These are phyloP conservation scores for Menura novaehollandiae DNA, from an alignment of 2,113 vertebrate genomes.

Conservation along the genomic window DNA sequence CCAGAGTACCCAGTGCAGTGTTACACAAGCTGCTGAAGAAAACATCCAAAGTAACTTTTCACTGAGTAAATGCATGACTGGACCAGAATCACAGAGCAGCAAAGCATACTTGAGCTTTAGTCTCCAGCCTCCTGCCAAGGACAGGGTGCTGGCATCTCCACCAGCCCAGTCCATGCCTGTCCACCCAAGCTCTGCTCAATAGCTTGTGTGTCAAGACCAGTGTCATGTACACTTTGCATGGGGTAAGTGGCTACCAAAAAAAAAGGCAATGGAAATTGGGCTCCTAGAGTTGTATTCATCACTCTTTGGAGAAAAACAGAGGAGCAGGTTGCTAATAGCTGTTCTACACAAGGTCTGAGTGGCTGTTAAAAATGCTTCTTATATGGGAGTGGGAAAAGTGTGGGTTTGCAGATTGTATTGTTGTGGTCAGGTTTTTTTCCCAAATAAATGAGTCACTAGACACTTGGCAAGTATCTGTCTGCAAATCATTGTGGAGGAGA, in stretches of 20 bases:
- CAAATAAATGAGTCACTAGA: slow-evolving; percentile 50
- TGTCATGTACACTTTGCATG: not conserved
- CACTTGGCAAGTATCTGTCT: slow-evolving; percentile 57
- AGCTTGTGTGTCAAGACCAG: not conserved
- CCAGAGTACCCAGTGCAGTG: not conserved
- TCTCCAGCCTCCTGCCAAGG: not conserved
- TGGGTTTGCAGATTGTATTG: slow-evolving; percentile 38
- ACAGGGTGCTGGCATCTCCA: not conserved
- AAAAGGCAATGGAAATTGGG: not conserved
- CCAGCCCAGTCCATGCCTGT: not conserved
- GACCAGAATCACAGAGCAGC: not conserved
- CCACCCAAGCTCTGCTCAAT: not conserved
- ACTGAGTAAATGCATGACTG: not conserved
- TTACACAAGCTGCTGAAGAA: not conserved
- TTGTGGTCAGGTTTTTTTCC: not conserved
- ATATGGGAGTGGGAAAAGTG: not conserved
- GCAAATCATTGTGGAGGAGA: slow-evolving; percentile 14
- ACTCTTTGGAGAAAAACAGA: not conserved
- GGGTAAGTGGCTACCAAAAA: not conserved
- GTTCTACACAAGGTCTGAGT: not conserved
- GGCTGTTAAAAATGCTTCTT: slow-evolving; percentile 1
- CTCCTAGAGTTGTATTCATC: not conserved
- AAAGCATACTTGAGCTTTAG: not conserved
- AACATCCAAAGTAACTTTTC: not conserved
- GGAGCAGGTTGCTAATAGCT: not conserved